Evolutionary conservation across 2,888 invertebrate genomes (phyloP).

Genomic region (Xestia xanthographa): DNA sequence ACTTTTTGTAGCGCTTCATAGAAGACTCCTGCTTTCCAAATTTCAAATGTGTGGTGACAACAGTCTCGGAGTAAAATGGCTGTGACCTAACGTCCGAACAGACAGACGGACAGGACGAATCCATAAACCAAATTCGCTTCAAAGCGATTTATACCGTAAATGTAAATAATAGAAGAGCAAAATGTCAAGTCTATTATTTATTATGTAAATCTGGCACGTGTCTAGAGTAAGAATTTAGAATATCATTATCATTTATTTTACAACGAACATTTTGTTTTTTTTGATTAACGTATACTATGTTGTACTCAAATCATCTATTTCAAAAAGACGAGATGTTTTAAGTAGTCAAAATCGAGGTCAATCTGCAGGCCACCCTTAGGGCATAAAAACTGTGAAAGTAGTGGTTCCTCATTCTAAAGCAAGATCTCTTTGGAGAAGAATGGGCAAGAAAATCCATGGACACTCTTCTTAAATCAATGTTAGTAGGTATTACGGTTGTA

Average conservation of each 20-base stretch:
- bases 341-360: neutral
- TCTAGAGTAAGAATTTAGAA: conserved; percentile 7
- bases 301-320: neutral
- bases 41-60: neutral
- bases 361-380: neutral
- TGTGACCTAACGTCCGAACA: neutral
- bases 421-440: neutral
- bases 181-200: conserved; percentile 30
- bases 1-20: neutral
- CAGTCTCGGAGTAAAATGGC: neutral
- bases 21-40: neutral
- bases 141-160: conserved; percentile 16
- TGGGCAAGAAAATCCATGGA: neutral
- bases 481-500: neutral
- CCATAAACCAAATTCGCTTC: conserved; percentile 11
- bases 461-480: neutral
- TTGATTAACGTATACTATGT: neutral
- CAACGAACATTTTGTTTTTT: neutral
- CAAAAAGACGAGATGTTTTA: neutral
- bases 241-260: conserved; percentile 1
- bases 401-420: neutral
- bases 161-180: conserved; percentile 24
- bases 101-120: neutral
- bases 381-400: neutral
- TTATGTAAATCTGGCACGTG: conserved; percentile 35